phyloP scores from a whole-genome alignment of 1,140 invertebrate genomes.

The Drosophila guanche region DNA sequence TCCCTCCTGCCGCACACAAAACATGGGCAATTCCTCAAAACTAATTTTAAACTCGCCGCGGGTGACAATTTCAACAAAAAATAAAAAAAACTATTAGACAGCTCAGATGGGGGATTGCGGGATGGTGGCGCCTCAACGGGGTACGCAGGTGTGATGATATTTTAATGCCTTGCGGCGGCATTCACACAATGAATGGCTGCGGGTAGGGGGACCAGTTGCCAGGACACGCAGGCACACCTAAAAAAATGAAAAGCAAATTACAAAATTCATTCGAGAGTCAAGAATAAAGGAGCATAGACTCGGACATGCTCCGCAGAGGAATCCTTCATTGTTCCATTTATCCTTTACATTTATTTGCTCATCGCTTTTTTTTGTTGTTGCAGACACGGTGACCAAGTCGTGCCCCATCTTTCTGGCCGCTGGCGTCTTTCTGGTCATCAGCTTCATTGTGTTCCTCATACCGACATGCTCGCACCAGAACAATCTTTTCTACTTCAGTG shows the following conservation, averaged over 20 bases:
- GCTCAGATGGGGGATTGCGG: background rate
- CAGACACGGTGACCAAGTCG: conserved; percentile 89
- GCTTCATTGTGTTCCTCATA: conserved; percentile 87
- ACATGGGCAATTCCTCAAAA: conserved; percentile 9
- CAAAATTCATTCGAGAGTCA: no score
- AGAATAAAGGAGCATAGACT: no score
- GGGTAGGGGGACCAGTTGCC: no score
- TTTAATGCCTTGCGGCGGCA: no score
- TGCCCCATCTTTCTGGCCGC: conserved; percentile 87
- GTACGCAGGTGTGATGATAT: no score
- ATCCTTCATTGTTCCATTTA: no score
- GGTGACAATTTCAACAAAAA: conserved; percentile 42
- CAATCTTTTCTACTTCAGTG: conserved; percentile 87
- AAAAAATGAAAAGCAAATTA: no score
- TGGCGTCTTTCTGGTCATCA: conserved; percentile 86
- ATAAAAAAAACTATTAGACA: conserved; percentile 32
- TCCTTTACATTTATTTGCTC: no score
- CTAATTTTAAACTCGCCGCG: conserved; percentile 45
- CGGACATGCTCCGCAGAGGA: no score
- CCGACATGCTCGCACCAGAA: conserved; percentile 85
- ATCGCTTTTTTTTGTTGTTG: conserved; percentile 37
- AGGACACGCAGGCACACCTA: no score
- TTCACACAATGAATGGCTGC: no score
- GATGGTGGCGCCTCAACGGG: background rate
- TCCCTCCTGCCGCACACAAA: background rate